Base-by-base conservation (phyloP, 2,113 vertebrate genomes). In the Odontesthes bonariensis region DNA sequence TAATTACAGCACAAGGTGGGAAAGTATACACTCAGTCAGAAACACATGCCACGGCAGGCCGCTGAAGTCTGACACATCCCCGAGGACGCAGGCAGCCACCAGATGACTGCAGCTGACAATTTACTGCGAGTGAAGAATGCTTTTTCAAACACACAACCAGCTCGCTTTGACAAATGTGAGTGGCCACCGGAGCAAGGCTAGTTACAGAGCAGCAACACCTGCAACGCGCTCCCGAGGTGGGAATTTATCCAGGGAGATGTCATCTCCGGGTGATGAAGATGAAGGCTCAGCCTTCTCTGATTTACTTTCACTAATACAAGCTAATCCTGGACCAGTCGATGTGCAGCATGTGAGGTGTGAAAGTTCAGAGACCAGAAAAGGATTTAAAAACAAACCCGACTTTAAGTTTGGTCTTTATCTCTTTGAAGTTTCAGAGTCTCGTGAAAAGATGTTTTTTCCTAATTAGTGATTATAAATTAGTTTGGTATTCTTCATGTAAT, bases 1-100 rank as follows among this genome's bases (percentile, higher is more conserved):
- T 77, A 88, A 88, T 84, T 80, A 87, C 64, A 82, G 63, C 47
- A 59, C 66, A 49, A 19, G 52, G 52, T 6, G 0, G 44, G 63
- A 73, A 60, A 75, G 68, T 17, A 58, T 8, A 72, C 52, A 61
- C 3, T 27, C 27, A 2, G 27, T 27, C 27, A 27, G 27, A 27
- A 27, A 27, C 27, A 27, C 10, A 33, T 27, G 27, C 68, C 27
- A 19, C 22, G 47, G 69, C 80, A 76, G 27, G 59, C 58, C 53
- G 42, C 35, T 54, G 74, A 68, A 75, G 49, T 82, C 20, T 17
- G 57, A 85, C 57, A 61, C 58, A 51, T 73, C 81, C 81, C 59
- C 31, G 1, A 62, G 59, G 78, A 68, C 47, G 44, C n/a, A 19
- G n/a, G 53, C 38, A 49, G 52, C 52, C 53, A 46, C 67, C 35